Evolutionary conservation across 2,113 vertebrate genomes (phyloP).

Genomic region (Bos javanicus): DNA sequence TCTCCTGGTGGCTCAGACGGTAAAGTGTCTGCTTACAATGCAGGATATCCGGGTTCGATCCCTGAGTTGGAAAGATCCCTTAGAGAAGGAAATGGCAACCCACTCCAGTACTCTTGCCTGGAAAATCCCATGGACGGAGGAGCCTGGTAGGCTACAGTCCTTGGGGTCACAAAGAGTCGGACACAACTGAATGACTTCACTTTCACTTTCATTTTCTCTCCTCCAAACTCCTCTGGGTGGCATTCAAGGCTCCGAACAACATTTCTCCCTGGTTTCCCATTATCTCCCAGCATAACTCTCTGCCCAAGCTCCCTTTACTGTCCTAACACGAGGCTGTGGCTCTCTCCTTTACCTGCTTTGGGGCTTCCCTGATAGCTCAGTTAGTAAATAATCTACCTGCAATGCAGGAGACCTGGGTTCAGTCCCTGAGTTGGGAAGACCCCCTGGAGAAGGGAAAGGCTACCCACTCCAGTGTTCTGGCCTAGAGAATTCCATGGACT

Average conservation of each 20-base stretch:
- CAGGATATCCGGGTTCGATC: accelerated
- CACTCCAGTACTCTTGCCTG: not conserved
- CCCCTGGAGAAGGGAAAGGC: not conserved
- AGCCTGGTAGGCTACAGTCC: not conserved
- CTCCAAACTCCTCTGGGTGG: not conserved
- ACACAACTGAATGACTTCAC: not conserved
- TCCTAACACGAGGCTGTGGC: not conserved
- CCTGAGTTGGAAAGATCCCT: not conserved
- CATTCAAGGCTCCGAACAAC: not conserved
- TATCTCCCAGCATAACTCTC: not conserved
- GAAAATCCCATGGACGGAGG: not conserved
- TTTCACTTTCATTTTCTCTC: not conserved
- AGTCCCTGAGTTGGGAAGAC: not conserved
- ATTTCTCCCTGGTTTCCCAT: not conserved
- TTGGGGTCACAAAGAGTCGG: not conserved
- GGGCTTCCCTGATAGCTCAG: not conserved
- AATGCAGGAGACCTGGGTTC: not conserved
- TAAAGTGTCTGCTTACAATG: not conserved
- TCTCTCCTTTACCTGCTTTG: not conserved
- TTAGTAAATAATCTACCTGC: not conserved
- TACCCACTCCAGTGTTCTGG: not conserved
- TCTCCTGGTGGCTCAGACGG: not conserved
- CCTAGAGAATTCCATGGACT: not conserved
- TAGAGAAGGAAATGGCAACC: no score
- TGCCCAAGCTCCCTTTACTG: not conserved